phyloP scores from a whole-genome alignment of 1,140 invertebrate species.

The Drosophila bifasciata region DNA sequence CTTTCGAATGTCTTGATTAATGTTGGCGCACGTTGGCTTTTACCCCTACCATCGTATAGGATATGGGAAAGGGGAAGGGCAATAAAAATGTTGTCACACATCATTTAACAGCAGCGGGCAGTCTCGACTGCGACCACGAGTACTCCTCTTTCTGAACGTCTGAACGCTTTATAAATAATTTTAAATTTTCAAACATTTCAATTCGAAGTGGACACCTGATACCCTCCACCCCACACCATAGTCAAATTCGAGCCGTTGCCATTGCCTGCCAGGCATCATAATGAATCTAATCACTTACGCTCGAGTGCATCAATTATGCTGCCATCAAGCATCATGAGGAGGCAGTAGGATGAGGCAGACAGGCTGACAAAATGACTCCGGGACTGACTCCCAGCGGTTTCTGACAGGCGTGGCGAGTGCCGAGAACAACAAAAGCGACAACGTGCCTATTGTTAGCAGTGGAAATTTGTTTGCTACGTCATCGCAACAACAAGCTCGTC shows the following conservation, averaged over 20 bases:
- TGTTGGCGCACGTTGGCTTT: conserved; percentile 79
- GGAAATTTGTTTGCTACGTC: conserved; percentile 79
- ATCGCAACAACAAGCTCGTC: conserved; percentile 68
- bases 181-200: conserved; percentile 49
- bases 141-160: not conserved
- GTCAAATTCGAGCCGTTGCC: conserved; percentile 39
- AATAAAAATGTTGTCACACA: conserved; percentile 80
- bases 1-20: conserved; percentile 74
- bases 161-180: conserved; percentile 30
- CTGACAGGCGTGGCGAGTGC: conserved; percentile 60
- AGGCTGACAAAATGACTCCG: conserved; percentile 60
- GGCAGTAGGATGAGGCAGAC: conserved; percentile 35
- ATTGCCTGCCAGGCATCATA: conserved; percentile 75
- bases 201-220: conserved; percentile 58
- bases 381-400: conserved; percentile 14
- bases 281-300: conserved; percentile 84
- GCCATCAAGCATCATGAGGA: conserved; percentile 69
- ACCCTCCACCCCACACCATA: conserved; percentile 9
- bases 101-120: conserved; percentile 62
- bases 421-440: conserved; percentile 49
- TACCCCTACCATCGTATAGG: conserved; percentile 39
- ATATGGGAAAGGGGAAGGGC: conserved; percentile 26
- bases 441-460: conserved; percentile 61
- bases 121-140: not conserved
- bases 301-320: conserved; percentile 84